Base-by-base conservation (phyloP, 2,113 vertebrate species). In the Jacana jacana region DNA sequence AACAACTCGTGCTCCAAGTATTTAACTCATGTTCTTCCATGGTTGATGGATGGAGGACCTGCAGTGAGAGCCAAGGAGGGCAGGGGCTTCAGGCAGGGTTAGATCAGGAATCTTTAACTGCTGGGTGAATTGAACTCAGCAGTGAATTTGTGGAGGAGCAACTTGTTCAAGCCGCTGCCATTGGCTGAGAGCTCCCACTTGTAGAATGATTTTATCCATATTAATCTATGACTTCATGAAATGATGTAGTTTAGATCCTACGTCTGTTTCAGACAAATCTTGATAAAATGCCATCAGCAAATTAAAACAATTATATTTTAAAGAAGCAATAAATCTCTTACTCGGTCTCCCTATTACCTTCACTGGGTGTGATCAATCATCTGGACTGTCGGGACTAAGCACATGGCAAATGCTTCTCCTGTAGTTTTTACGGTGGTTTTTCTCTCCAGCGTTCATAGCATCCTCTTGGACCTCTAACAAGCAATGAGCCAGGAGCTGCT, bases 221-320 rank as follows among this genome's bases (percentile, higher is more conserved):
- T 91, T 89, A 87, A 79, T 94, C 86, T 72, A 33, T 6, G 55
- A 88, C 70, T 95, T 93, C 75, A 52, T 89, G 89, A 91, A 94
- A 88, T 64, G 54, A 39, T 68, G 86, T 61, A 51, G 84, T 88
- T 93, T 71, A 85, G 89, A 82, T 94, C 81, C 86, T 81, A 68
- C 6, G 68, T 71, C 89, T 78, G 69, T 42, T 95, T 65, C 77
- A 72, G 93, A 30, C 93, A 94, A 79, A 96, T 94, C 93, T 94
- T 81, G 87, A 93, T 94, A 91, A 95, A 95, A 91, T 42, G 75
- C 92, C 75, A 48, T 89, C 90, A 48, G 87, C 93, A 89, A 96
- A 85, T 97, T 95, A 91, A 82, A 91, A 88, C 93, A 95, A 93
- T 97, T 93, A 85, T 64, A 30, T 72, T 91, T 95, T 91, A 71